A percentile compares a stretch with the other conserved stretches of the same genome.
Evolutionary conservation across 2,797 vertebrate species (phyloP).

Genomic region (Lagorchestes hirsutus): DNA sequence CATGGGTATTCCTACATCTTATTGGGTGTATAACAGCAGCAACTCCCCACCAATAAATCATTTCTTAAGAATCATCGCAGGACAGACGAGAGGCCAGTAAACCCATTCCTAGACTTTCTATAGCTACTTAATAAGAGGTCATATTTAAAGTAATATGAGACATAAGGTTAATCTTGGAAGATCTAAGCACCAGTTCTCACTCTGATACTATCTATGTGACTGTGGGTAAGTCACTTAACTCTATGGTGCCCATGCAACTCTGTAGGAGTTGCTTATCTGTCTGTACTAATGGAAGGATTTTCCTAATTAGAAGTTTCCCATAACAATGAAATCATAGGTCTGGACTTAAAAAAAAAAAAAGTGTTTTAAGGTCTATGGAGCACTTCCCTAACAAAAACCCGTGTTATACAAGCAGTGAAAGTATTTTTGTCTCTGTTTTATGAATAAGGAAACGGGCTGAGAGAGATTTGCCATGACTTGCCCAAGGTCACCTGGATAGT

Average conservation of each 20-base stretch:
- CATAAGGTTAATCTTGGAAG: not conserved
- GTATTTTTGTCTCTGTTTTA: not conserved
- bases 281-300: not conserved
- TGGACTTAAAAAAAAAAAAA: not conserved
- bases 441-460: not conserved
- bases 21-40: slow-evolving; percentile 58
- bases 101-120: not conserved
- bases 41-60: not conserved
- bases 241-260: not conserved
- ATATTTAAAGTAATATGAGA: not conserved
- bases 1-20: slow-evolving; percentile 59
- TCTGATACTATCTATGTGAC: not conserved
- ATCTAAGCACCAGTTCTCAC: not conserved
- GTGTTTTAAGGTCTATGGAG: not conserved
- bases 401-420: not conserved
- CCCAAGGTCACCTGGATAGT: not conserved
- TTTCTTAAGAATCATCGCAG: slow-evolving; percentile 57
- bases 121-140: not conserved
- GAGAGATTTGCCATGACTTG: not conserved
- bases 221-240: not conserved
- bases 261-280: not conserved
- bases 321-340: not conserved
- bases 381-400: not conserved
- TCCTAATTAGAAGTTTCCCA: not conserved
- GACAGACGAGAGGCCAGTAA: slow-evolving; percentile 24